Evolutionary conservation across 2,797 vertebrate species (phyloP), one percentile per base, ranked within the genome.

Genomic region (Crax fasciolata): DNA sequence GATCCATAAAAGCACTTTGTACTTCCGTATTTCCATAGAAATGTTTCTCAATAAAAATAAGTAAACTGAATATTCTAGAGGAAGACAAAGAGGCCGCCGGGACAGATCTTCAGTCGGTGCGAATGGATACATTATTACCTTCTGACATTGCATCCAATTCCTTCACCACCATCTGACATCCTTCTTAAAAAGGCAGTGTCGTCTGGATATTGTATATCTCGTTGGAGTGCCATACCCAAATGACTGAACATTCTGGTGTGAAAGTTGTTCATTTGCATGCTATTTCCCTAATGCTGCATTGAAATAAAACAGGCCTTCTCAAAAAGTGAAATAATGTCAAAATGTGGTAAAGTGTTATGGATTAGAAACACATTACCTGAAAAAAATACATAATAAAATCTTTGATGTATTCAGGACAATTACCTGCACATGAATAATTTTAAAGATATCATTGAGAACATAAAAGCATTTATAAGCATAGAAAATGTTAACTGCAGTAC

Each of bases 31-130:
- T 82, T 70, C 28, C 59, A 67, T 20, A 59, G 18, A 87, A 75
- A 86, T 54, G 17, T 6, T 76, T 83, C 66, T 65, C 84, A 84
- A 44, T 49, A 87, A 92, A 85, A 96, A 43, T 38, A 83, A 88
- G 39, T 76, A 70, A 71, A 57, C 19, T 78, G 27, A 89, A 49
- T 44, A 52, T 71, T 82, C 24, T 52, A 46, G 28, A 32, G n/a
- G 27, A 77, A 86, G 43, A 90, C 7, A 73, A 88, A 61, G 1
- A 77, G 24, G 21, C 23, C 44, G 84, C 66, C 54, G 28, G 39
- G 44, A 71, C 7, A 72, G 67, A 84, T 88, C 72, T 89, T 19
- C 39, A 76, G 46, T 48, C 46, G 59, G 5, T 68, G 86, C 43
- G 27, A 76, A 46, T 1, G 0, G 57, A 27, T 84, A 21, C 11